phyloP scores from a whole-genome alignment of 2,888 invertebrate species.

The Hartigia nigra region DNA sequence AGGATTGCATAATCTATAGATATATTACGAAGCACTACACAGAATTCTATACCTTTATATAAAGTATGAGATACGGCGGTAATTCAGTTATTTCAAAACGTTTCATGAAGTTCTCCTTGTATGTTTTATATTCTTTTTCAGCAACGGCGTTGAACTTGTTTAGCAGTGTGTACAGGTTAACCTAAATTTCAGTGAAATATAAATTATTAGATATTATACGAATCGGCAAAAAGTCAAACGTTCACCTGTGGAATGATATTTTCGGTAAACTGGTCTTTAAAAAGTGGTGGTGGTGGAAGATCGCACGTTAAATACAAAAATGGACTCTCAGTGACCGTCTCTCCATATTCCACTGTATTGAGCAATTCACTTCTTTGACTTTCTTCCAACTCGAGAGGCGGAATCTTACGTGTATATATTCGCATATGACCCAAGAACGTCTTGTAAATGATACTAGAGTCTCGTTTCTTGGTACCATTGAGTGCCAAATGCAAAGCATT shows the following conservation, averaged over 20 bases:
- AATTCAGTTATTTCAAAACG: constrained; percentile 94
- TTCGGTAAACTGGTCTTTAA: constrained; percentile 97
- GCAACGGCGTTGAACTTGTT: constrained; percentile 95
- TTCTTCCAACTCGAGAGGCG: constrained; percentile 91
- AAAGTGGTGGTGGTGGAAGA: constrained; percentile 95
- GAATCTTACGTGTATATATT: constrained; percentile 91
- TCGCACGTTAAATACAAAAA: constrained; percentile 98
- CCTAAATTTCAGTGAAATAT: constrained; percentile 67
- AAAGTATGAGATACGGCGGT: constrained; percentile 94
- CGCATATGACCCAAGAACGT: constrained; percentile 94
- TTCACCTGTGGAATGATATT: constrained; percentile 97
- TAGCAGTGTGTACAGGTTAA: constrained; percentile 92
- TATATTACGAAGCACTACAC: neutral
- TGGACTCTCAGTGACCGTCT: constrained; percentile 88
- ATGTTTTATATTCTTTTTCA: constrained; percentile 99
- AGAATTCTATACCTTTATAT: constrained; percentile 77
- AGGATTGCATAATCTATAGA: constrained; percentile 15
- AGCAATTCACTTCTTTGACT: constrained; percentile 84
- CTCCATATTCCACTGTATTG: constrained; percentile 87
- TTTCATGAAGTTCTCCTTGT: constrained; percentile 98
- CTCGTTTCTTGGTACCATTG: constrained; percentile 88
- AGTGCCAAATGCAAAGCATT: constrained; percentile 95
- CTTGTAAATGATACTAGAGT: constrained; percentile 93
- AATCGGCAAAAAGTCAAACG: neutral
- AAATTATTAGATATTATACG: neutral